phyloP scores from a whole-genome alignment of 2,113 vertebrate genomes.

The Bambusicola thoracicus region DNA sequence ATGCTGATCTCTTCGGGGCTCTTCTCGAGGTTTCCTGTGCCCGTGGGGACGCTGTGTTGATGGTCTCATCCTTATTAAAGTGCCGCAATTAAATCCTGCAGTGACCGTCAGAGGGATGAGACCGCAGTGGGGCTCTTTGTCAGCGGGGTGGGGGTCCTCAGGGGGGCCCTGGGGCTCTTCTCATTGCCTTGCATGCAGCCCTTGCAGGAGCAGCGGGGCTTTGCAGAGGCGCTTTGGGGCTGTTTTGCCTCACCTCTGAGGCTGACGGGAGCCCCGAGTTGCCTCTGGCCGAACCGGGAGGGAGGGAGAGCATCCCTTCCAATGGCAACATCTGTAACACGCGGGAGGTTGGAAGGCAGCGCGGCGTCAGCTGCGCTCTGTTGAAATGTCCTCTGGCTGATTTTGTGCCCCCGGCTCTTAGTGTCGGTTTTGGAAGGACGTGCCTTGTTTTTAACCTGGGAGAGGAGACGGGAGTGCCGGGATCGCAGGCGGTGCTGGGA shows the following conservation, averaged over 20 bases:
- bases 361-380: slow-evolving; percentile 6
- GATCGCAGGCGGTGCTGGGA: not conserved
- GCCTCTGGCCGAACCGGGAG: not conserved
- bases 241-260: not conserved
- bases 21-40: not conserved
- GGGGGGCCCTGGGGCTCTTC: not conserved
- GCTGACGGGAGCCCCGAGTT: not conserved
- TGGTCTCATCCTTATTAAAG: not conserved
- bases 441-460: not conserved
- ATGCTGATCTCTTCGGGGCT: not conserved
- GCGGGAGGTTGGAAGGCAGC: not conserved
- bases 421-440: slow-evolving; percentile 6
- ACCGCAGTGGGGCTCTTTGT: fast-evolving
- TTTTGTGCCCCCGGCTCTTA: not conserved
- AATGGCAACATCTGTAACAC: slow-evolving; percentile 30
- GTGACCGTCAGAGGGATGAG: fast-evolving
- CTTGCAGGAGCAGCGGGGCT: not conserved
- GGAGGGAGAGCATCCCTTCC: slow-evolving; percentile 23
- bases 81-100: not conserved
- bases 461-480: not conserved
- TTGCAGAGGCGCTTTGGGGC: not conserved
- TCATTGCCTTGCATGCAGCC: not conserved
- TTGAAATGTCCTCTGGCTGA: slow-evolving; percentile 46
- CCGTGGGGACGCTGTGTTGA: not conserved
- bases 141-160: not conserved